These are phyloP conservation scores for Anolis carolinensis DNA, from an alignment of 2,113 vertebrate species.

Conservation along the genomic window DNA sequence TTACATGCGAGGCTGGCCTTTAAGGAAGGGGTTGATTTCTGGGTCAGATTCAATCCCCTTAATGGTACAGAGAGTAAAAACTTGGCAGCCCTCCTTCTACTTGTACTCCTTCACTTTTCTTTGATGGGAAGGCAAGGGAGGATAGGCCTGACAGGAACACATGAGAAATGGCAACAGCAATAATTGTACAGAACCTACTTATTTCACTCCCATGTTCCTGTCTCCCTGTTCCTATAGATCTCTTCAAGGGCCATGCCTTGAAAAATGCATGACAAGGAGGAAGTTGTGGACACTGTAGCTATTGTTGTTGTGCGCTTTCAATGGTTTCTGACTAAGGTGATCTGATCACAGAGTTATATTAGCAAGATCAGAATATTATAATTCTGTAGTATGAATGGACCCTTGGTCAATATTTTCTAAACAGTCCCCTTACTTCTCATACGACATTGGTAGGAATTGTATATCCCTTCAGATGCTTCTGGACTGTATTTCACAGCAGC, in stretches of 20 bases:
- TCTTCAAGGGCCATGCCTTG: background rate
- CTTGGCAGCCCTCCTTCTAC: background rate
- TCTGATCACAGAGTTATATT: too few species aligned
- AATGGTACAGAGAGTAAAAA: background rate
- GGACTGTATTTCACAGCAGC: too few species aligned
- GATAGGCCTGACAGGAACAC: background rate
- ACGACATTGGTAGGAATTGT: too few species aligned
- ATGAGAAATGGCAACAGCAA: background rate
- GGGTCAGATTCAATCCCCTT: background rate
- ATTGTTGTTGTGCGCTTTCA: too few species aligned
- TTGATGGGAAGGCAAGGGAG: background rate
- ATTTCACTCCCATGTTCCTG: background rate
- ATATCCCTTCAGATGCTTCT: too few species aligned
- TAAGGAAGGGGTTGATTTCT: background rate
- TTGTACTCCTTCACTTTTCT: background rate
- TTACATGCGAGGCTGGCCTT: conserved; percentile 1
- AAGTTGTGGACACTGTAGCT: background rate
- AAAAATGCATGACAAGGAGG: background rate
- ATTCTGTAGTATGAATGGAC: too few species aligned
- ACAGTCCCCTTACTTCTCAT: too few species aligned
- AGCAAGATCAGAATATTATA: too few species aligned
- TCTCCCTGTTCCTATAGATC: too few species aligned
- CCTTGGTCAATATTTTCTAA: too few species aligned
- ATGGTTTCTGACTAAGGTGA: too few species aligned
- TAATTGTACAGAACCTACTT: background rate